Evolutionary conservation across 2,888 invertebrate species (phyloP).

Genomic region (Exocentrus adspersus): DNA sequence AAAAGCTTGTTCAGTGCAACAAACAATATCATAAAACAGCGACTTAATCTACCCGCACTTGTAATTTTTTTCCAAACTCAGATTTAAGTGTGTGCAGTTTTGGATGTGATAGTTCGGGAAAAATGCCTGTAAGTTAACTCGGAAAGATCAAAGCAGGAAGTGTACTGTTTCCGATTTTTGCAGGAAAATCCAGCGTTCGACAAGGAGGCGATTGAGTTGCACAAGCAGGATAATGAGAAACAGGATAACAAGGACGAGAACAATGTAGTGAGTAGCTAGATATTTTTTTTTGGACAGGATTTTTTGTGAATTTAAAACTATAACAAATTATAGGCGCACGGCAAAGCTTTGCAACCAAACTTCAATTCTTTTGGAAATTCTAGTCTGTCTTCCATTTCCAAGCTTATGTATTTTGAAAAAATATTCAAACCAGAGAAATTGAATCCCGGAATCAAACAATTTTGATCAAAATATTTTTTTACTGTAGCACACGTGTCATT

Average conservation of each 20-base stretch:
- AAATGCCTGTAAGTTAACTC: constrained; percentile 1
- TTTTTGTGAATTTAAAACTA: too few species aligned
- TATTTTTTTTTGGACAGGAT: too few species aligned
- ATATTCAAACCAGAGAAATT: too few species aligned
- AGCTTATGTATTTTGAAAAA: too few species aligned
- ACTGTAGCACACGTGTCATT: too few species aligned
- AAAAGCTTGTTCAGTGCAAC: constrained; percentile 10
- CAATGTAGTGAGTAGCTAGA: constrained; percentile 4
- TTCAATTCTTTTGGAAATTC: too few species aligned
- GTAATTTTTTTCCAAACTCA: not conserved
- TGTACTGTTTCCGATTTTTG: constrained; percentile 1
- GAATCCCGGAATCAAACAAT: too few species aligned
- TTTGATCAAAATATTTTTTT: too few species aligned
- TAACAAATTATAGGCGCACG: too few species aligned
- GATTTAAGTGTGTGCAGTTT: not conserved
- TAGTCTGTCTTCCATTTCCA: too few species aligned
- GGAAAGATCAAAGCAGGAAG: not conserved
- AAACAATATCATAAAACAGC: constrained; percentile 19
- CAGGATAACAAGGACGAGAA: not conserved
- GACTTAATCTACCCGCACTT: not conserved
- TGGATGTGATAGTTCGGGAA: not conserved
- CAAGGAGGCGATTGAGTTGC: not conserved
- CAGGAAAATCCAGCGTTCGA: constrained; percentile 1
- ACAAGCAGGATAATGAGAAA: not conserved
- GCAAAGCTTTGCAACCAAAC: too few species aligned